Percentiles rank a stretch among this genome's conserved stretches.
Evolutionary conservation across 2,888 invertebrate species (phyloP).

Genomic region (Sphaeridia pumilis): DNA sequence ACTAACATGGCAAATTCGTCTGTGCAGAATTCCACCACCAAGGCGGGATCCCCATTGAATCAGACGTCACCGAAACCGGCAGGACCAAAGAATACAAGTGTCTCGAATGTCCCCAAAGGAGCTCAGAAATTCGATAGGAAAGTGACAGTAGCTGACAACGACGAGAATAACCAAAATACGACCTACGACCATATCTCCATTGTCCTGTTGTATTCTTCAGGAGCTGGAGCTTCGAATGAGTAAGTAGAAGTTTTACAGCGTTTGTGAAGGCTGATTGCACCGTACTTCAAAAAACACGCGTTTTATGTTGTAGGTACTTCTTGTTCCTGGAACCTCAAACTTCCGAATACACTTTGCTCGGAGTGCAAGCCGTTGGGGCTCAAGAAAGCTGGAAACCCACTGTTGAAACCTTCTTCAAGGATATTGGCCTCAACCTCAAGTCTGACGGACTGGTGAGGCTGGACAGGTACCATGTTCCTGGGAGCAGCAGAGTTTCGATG

Average conservation of each 20-base stretch:
- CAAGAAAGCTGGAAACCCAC: slow-evolving; percentile 20
- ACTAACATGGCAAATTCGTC: too few relatives aligned
- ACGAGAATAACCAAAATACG: neutral
- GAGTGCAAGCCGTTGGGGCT: slow-evolving; percentile 10
- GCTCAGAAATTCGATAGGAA: neutral
- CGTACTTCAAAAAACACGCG: neutral
- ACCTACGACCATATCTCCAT: slow-evolving; percentile 5
- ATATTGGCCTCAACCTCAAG: slow-evolving; percentile 12
- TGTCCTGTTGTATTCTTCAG: neutral
- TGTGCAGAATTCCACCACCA: too few relatives aligned
- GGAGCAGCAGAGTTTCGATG: slow-evolving; percentile 18
- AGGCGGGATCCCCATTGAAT: too few relatives aligned
- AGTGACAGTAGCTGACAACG: neutral
- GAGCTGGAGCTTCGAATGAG: slow-evolving; percentile 1
- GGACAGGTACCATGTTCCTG: slow-evolving; percentile 29
- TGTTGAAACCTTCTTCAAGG: slow-evolving; percentile 20
- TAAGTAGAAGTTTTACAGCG: neutral
- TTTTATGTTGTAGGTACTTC: slow-evolving; percentile 13
- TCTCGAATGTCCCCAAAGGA: neutral
- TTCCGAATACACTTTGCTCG: slow-evolving; percentile 10
- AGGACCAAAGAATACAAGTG: neutral
- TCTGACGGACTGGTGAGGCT: slow-evolving; percentile 22
- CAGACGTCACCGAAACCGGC: too few relatives aligned
- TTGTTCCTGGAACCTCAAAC: slow-evolving; percentile 3
- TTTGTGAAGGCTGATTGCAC: neutral